Evolutionary conservation across 2,888 invertebrate species (phyloP).

Genomic region (Catocala sponsa): DNA sequence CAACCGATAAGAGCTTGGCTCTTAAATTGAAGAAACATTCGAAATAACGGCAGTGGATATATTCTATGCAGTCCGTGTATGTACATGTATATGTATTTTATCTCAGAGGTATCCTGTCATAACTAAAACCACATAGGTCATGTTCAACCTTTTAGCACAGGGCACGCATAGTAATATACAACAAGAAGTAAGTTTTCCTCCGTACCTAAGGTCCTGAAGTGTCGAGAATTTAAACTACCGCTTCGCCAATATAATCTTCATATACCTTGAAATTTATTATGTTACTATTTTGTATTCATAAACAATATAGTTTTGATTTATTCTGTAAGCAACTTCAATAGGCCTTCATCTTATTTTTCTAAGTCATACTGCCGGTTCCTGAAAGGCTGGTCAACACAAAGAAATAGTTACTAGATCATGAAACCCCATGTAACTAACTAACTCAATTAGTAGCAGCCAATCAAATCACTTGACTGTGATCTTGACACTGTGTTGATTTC

Average conservation of each 20-base stretch:
- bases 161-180: constrained; percentile 13
- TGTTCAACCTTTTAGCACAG: background rate
- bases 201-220: constrained; percentile 35
- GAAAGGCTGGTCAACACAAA: too few relatives aligned
- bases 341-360: background rate
- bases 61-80: too few relatives aligned
- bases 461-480: too few relatives aligned
- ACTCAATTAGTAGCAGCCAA: too few relatives aligned
- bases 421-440: too few relatives aligned
- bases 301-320: background rate
- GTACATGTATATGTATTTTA: too few relatives aligned
- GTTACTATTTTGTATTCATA: constrained; percentile 5
- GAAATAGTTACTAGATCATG: too few relatives aligned
- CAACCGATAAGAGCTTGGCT: too few relatives aligned
- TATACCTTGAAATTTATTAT: constrained; percentile 32
- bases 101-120: background rate
- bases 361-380: too few relatives aligned
- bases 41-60: too few relatives aligned
- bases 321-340: background rate
- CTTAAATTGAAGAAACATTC: too few relatives aligned
- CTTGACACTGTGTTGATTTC: too few relatives aligned
- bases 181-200: constrained; percentile 41
- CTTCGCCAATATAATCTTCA: constrained; percentile 21
- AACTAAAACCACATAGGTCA: background rate
- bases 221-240: constrained; percentile 46